Evolutionary conservation across 2,797 vertebrate species (phyloP).

Genomic region (Siniperca undulata): DNA sequence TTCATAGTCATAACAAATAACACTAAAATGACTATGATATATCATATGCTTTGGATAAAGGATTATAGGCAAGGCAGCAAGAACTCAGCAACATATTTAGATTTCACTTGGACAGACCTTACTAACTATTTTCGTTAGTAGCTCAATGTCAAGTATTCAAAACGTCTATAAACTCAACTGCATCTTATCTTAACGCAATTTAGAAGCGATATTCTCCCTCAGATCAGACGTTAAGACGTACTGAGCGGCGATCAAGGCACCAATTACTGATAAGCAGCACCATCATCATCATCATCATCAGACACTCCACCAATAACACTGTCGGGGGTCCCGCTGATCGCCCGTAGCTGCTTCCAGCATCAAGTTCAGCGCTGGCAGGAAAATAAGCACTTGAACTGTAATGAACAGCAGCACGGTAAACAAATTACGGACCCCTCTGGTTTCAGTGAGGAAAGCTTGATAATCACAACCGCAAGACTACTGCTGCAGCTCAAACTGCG

Average conservation of each 20-base stretch:
- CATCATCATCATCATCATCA: conserved; percentile 28
- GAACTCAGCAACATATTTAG: neutral
- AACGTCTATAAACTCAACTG: neutral
- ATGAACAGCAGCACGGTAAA: conserved; percentile 23
- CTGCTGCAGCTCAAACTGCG: conserved; percentile 13
- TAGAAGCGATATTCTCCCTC: neutral
- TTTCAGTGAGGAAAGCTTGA: conserved; percentile 9
- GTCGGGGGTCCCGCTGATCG: conserved; percentile 24
- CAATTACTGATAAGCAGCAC: conserved; percentile 39
- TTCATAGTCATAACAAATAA: neutral
- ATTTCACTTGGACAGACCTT: neutral
- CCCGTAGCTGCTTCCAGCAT: conserved; percentile 19
- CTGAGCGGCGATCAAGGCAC: conserved; percentile 16
- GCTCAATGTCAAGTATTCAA: neutral
- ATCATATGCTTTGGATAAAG: no score
- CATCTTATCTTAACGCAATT: neutral
- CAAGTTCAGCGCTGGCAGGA: neutral
- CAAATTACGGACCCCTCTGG: conserved; percentile 7
- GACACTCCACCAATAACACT: conserved; percentile 16
- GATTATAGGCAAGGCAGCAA: neutral
- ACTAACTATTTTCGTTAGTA: neutral
- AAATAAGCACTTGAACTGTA: conserved; percentile 2
- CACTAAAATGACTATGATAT: no score
- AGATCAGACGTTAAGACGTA: neutral
- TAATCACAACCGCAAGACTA: conserved; percentile 9